Evolutionary conservation across 2,113 vertebrate genomes (phyloP).

Genomic region (Jacana jacana): DNA sequence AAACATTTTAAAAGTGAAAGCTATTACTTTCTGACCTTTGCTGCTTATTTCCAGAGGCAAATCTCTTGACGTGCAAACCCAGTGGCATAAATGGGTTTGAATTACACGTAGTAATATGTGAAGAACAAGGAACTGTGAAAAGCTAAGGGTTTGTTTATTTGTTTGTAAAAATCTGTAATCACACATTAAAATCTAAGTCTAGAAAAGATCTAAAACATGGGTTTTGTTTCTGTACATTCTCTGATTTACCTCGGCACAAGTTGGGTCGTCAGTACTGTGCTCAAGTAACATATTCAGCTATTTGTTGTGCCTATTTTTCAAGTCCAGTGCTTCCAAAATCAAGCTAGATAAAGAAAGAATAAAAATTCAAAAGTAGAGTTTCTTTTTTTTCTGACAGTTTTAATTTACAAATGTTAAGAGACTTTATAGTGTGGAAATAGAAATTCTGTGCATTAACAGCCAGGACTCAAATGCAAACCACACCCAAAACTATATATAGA

Average conservation of each 20-base stretch:
- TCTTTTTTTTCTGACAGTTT: background rate
- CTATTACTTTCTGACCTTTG: conserved; percentile 51
- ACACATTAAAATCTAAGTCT: background rate
- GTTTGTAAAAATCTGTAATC: conserved; percentile 7
- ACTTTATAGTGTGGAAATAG: background rate
- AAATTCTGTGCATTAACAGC: background rate
- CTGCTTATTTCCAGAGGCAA: conserved; percentile 25
- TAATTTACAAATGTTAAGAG: background rate
- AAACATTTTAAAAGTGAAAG: conserved; percentile 19
- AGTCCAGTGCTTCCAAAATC: background rate
- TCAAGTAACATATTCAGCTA: background rate
- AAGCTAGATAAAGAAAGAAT: background rate
- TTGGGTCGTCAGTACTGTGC: background rate
- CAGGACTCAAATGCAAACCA: background rate
- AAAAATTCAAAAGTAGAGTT: background rate
- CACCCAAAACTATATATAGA: too few relatives aligned
- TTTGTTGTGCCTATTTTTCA: background rate
- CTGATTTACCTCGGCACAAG: background rate
- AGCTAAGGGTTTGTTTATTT: conserved; percentile 37
- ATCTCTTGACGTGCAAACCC: background rate
- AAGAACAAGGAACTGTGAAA: conserved; percentile 50
- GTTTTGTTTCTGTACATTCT: background rate
- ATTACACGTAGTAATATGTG: conserved; percentile 44
- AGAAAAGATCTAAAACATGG: background rate
- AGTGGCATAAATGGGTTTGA: conserved; percentile 28